Conservation (phyloP, 2,797 vertebrate genomes). For the Gallinago nigripennis region DNA sequence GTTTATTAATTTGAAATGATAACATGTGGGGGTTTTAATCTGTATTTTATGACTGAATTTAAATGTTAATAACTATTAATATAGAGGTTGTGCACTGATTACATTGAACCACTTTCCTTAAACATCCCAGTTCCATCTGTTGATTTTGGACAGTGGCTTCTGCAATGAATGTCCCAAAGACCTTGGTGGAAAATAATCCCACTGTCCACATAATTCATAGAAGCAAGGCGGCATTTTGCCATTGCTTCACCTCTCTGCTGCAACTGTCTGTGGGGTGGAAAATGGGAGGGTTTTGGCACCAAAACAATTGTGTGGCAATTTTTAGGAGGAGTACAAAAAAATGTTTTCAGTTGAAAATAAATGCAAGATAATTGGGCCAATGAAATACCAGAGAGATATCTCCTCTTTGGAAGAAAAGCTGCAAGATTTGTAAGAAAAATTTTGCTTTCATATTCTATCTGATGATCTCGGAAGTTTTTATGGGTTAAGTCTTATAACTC, state of each 20-base stretch:
- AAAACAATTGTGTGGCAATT: not conserved
- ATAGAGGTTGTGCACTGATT: not conserved
- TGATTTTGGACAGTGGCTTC: not conserved
- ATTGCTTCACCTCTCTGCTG: not conserved
- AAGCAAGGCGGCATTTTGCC: not conserved
- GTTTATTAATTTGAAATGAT: not conserved
- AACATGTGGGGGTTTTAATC: not conserved
- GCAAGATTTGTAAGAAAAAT: not conserved
- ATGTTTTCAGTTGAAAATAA: not conserved
- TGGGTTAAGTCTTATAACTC: not conserved
- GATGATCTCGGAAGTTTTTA: not conserved
- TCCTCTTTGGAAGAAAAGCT: not conserved
- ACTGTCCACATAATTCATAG: not conserved
- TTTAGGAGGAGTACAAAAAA: not conserved
- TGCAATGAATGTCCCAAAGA: not conserved
- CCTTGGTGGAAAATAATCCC: not conserved
- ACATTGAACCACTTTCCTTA: not conserved
- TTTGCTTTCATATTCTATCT: not conserved
- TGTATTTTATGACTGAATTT: not conserved
- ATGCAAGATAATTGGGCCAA: not conserved
- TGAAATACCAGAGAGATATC: not conserved
- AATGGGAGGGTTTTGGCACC: not conserved
- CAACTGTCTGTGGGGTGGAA: not conserved
- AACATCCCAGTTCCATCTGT: not conserved
- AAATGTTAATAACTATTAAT: not conserved